Evolutionary conservation across 1,140 invertebrate genomes (phyloP), one percentile per base, ranked within the genome.

Genomic region (Zaprionus nigranus): DNA sequence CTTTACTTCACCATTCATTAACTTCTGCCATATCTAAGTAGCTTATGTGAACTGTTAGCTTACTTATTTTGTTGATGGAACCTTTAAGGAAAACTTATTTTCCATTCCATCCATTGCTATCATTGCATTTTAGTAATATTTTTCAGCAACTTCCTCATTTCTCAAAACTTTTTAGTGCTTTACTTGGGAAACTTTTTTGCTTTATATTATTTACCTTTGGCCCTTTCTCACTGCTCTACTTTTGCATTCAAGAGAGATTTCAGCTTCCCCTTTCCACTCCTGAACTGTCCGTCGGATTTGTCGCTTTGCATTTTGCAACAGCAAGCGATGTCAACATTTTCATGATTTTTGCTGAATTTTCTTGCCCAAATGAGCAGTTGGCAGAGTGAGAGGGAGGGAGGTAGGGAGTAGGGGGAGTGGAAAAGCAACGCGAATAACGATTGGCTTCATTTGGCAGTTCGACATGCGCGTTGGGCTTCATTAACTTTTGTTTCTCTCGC

Each of bases 391-490:
- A 40, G 22, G 22, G 62, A 0, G 22, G 4, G 2, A 24, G 53
- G 26, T n/a, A n/a, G 40, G 24, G 3, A 26, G 53, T 2, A 28
- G 53, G 20, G 20, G 26, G 26, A 28, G 13, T 9, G n/a, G 11
- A 15, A 12, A 2, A 22, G 43, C 43, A 46, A 20, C 24, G 12
- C 43, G n/a, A 49, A 22, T 61, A 30, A 69, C 78, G 70, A 86
- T 85, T 85, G 82, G 82, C 78, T 78, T 85, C 75, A 79, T 85
- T 85, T 85, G 82, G 75, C 66, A 75, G 75, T 67, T 75, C 60
- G 64, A 67, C 82, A 85, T 85, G 82, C 82, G 71, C 82, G 66
- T 85, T 79, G 70, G 63, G 82, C 82, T 85, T 85, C 82, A 85
- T 85, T 85, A 85, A 85, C 75, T 81, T 84, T 64, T 59, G 53